These are phyloP conservation scores for Hyles vespertilio DNA, from an alignment of 1,140 invertebrate species.

Conservation along the genomic window DNA sequence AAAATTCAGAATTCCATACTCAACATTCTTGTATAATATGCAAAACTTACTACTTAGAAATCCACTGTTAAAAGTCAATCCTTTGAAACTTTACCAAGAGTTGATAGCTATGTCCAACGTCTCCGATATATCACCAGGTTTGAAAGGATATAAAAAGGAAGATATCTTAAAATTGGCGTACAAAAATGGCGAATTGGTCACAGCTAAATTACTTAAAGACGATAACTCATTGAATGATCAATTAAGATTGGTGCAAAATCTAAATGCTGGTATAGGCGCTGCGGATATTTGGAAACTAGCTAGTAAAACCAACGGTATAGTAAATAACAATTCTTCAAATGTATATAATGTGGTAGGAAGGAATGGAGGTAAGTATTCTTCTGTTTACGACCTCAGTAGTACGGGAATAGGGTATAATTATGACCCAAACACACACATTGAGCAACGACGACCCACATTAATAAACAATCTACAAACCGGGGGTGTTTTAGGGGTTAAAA, in stretches of 20 bases:
- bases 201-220: conserved; percentile 28
- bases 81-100: conserved; percentile 30
- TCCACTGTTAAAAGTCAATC: conserved; percentile 31
- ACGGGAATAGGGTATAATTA: too few relatives aligned
- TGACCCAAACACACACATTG: too few relatives aligned
- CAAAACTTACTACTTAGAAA: conserved; percentile 25
- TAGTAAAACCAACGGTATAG: background rate
- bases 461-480: too few relatives aligned
- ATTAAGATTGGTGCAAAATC: background rate
- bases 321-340: too few relatives aligned
- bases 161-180: conserved; percentile 35
- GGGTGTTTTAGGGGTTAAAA: too few relatives aligned
- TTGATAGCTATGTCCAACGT: conserved; percentile 32
- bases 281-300: background rate
- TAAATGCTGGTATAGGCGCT: background rate
- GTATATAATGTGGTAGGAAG: too few relatives aligned
- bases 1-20: conserved; percentile 54
- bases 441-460: too few relatives aligned
- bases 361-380: too few relatives aligned
- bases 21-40: conserved; percentile 33
- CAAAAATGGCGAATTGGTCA: conserved; percentile 33
- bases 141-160: conserved; percentile 30
- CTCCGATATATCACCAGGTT: conserved; percentile 29
- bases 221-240: background rate
- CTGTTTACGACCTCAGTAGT: too few relatives aligned